Evolutionary conservation across 2,888 invertebrate genomes (phyloP).

Genomic region (Ectemnius continuus): DNA sequence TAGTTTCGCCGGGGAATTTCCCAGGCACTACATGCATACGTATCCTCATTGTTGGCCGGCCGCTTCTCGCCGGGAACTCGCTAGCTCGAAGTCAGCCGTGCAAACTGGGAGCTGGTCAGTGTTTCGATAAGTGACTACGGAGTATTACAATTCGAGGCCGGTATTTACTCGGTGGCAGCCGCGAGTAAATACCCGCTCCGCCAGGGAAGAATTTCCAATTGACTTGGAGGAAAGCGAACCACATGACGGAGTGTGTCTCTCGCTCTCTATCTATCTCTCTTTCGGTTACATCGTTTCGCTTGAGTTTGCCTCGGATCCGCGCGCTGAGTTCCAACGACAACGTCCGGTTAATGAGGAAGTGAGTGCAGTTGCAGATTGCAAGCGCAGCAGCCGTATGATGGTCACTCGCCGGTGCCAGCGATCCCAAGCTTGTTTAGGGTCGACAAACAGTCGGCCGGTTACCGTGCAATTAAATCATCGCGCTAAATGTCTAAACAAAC

Average conservation of each 20-base stretch:
- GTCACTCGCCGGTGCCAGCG: conserved; percentile 26
- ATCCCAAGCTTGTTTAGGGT: conserved; percentile 53
- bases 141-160: conserved; percentile 29
- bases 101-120: background rate
- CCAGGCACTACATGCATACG: too few species aligned
- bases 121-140: conserved; percentile 28
- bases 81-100: conserved; percentile 6
- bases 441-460: conserved; percentile 49
- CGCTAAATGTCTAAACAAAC: conserved; percentile 32
- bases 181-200: too few species aligned
- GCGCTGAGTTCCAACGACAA: conserved; percentile 19
- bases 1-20: too few species aligned
- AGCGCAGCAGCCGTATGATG: conserved; percentile 35
- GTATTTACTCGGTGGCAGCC: too few species aligned
- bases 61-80: too few species aligned
- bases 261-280: too few species aligned
- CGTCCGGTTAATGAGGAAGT: conserved; percentile 47
- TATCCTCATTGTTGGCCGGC: too few species aligned
- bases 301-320: conserved; percentile 40
- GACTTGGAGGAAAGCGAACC: too few species aligned
- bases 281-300: conserved; percentile 23
- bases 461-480: conserved; percentile 54
- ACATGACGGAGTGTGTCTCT: too few species aligned
- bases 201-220: too few species aligned
- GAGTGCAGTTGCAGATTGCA: conserved; percentile 35